Evolutionary conservation across 1,140 invertebrate genomes (phyloP).

Genomic region (Agrypnia vestita): DNA sequence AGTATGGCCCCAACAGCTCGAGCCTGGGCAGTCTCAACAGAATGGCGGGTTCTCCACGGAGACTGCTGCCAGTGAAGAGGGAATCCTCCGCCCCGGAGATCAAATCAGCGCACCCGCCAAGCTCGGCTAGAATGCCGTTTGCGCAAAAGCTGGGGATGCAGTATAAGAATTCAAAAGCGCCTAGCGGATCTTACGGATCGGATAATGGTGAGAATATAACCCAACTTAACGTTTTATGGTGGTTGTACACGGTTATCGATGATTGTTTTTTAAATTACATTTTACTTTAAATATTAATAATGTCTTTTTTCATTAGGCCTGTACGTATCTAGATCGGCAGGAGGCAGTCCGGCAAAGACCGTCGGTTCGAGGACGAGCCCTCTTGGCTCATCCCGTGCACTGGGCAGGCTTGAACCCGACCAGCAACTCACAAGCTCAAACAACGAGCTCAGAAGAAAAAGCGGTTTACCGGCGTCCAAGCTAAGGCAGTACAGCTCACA

Average conservation of each 20-base stretch:
- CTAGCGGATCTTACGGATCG: slow-evolving; percentile 35
- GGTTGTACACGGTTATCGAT: no score
- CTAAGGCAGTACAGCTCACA: slow-evolving; percentile 72
- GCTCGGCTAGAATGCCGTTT: slow-evolving; percentile 16
- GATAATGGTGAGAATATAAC: slow-evolving; percentile 47
- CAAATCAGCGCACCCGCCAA: slow-evolving; percentile 13
- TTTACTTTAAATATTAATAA: slow-evolving; percentile 17
- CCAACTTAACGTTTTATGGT: no score
- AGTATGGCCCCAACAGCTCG: slow-evolving; percentile 16
- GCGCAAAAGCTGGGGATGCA: slow-evolving; percentile 14
- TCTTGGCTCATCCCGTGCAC: slow-evolving; percentile 7
- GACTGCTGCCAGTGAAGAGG: slow-evolving; percentile 47
- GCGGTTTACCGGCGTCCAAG: slow-evolving; percentile 69
- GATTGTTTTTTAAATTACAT: neutral
- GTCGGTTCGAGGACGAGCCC: neutral
- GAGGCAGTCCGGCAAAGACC: slow-evolving; percentile 52
- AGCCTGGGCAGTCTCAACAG: slow-evolving; percentile 49
- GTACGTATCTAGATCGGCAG: slow-evolving; percentile 45
- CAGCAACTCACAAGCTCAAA: slow-evolving; percentile 47
- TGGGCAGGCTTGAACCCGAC: slow-evolving; percentile 22
- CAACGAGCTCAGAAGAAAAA: slow-evolving; percentile 61
- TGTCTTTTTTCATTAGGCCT: slow-evolving; percentile 43
- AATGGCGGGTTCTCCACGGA: slow-evolving; percentile 32
- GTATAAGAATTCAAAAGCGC: slow-evolving; percentile 4
- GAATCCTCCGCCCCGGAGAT: slow-evolving; percentile 59